Evolutionary conservation across 1,140 invertebrate genomes (phyloP).

Genomic region (Drosophila orosa): DNA sequence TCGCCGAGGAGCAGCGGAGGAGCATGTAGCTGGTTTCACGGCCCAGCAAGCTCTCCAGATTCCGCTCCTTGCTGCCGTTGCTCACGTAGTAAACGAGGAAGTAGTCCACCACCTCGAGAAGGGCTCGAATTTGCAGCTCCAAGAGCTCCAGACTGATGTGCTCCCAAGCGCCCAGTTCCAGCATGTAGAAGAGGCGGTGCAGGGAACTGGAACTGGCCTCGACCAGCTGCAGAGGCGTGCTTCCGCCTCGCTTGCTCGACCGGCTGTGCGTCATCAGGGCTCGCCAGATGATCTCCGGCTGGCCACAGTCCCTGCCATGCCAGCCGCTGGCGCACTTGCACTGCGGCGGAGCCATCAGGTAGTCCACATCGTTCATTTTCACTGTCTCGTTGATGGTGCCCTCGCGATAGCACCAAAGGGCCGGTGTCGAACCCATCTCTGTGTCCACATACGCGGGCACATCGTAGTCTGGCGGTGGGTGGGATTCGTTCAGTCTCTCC

Average conservation of each 20-base stretch:
- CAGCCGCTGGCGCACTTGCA: conserved; percentile 87
- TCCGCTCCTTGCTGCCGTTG: conserved; percentile 41
- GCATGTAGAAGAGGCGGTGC: conserved; percentile 86
- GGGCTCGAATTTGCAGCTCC: conserved; percentile 87
- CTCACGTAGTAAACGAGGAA: conserved; percentile 85
- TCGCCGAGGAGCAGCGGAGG: conserved; percentile 43
- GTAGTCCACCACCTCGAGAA: conserved; percentile 87
- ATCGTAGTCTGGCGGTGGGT: conserved; percentile 49
- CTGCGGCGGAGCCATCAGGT: conserved; percentile 70
- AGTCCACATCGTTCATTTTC: conserved; percentile 44
- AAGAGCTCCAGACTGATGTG: conserved; percentile 85
- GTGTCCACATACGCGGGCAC: conserved; percentile 49
- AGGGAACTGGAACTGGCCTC: conserved; percentile 84
- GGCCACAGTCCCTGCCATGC: conserved; percentile 88
- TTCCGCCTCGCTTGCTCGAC: conserved; percentile 30
- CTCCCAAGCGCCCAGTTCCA: conserved; percentile 84
- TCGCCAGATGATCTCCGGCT: conserved; percentile 88
- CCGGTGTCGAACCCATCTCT: conserved; percentile 84
- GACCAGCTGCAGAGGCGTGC: conserved; percentile 52
- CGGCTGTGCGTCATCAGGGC: conserved; percentile 85
- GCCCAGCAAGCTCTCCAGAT: conserved; percentile 37
- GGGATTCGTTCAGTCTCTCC: conserved; percentile 53
- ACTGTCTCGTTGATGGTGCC: conserved; percentile 85
- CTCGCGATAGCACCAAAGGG: conserved; percentile 86
- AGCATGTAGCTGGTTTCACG: conserved; percentile 48